A percentile compares a stretch with the other conserved stretches of the same genome.
phyloP scores from a whole-genome alignment of 1,140 invertebrate species.

The Vanessa tameamea region DNA sequence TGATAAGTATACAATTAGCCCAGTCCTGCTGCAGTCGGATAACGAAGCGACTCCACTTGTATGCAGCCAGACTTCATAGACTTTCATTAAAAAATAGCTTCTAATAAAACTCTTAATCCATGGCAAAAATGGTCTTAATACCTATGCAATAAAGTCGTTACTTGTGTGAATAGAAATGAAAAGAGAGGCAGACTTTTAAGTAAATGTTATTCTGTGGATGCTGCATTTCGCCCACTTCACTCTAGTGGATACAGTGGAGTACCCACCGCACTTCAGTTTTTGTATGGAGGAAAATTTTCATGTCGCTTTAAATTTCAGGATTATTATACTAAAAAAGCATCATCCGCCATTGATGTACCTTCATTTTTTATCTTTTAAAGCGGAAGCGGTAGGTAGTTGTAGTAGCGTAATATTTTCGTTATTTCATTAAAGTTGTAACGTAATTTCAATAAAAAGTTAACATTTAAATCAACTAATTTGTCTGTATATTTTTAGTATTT shows the following conservation, averaged over 20 bases:
- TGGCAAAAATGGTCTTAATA: conserved; percentile 41
- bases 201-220: conserved; percentile 57
- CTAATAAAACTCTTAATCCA: conserved; percentile 26
- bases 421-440: not conserved
- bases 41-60: conserved; percentile 70
- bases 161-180: conserved; percentile 14
- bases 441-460: not conserved
- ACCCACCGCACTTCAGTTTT: conserved; percentile 50
- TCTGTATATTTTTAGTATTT: not conserved
- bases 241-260: conserved; percentile 63
- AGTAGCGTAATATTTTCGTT: not conserved
- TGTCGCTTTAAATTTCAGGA: conserved; percentile 25
- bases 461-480: too few species aligned
- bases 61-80: conserved; percentile 57
- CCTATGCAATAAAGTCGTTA: conserved; percentile 29
- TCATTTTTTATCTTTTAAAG: conserved; percentile 11
- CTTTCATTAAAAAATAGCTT: conserved; percentile 54
- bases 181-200: conserved; percentile 42
- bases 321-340: conserved; percentile 16
- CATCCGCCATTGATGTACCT: not conserved
- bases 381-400: not conserved
- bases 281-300: conserved; percentile 42
- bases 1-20: conserved; percentile 70
- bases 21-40: conserved; percentile 61
- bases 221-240: conserved; percentile 59